These are phyloP conservation scores for Morone saxatilis DNA, from an alignment of 2,113 vertebrate species.

Conservation along the genomic window DNA sequence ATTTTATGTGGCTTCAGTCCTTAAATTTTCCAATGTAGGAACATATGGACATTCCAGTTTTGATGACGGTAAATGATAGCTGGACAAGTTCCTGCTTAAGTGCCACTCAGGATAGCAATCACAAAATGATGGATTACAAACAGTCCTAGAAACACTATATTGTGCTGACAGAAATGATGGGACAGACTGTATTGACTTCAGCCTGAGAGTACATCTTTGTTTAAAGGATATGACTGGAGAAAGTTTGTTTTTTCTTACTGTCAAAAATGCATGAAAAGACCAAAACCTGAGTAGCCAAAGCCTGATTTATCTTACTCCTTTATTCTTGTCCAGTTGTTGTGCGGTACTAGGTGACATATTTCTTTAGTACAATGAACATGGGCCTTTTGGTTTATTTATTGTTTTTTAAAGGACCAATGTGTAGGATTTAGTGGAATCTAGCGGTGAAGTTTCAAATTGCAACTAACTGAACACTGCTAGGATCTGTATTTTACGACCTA, in stretches of 20 bases:
- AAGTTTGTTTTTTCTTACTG: not conserved
- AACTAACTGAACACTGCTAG: no score
- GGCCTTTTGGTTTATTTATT: not conserved
- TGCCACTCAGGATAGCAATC: constrained; percentile 44
- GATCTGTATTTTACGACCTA: no score
- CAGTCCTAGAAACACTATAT: constrained; percentile 37
- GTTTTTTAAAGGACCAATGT: not conserved
- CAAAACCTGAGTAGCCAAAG: not conserved
- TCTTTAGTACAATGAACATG: not conserved
- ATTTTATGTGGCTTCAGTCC: constrained; percentile 41
- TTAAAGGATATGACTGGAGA: not conserved
- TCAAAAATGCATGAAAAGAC: not conserved
- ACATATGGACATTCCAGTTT: constrained; percentile 60
- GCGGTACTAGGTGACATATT: not conserved
- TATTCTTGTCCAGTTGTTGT: not conserved
- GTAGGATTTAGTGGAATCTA: no score
- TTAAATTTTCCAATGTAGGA: constrained; percentile 58
- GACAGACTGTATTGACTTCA: not conserved
- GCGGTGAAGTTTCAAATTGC: no score
- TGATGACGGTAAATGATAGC: constrained; percentile 46
- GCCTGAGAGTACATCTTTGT: not conserved
- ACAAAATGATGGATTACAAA: constrained; percentile 49
- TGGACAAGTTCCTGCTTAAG: constrained; percentile 36
- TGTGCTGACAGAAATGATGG: constrained; percentile 33
- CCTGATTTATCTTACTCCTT: not conserved